Base-by-base conservation (phyloP, 2,888 invertebrate species). In the Epistrophella euchroma region DNA sequence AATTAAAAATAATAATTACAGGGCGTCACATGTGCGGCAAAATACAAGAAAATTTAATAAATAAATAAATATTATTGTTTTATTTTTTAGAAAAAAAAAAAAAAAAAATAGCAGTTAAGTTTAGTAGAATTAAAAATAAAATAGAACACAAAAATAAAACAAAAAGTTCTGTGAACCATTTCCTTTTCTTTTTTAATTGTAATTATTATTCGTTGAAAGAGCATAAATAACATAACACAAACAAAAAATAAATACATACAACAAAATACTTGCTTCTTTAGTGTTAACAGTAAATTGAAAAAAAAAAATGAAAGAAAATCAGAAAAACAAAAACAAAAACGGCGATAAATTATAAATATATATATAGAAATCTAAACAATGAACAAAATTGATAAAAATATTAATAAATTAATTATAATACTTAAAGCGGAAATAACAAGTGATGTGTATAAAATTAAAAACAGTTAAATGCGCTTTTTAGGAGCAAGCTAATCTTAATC, bases 311-410 rank as follows among this genome's bases (percentile, higher is more conserved):
- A n/a, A n/a, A n/a, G n/a, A n/a, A n/a, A n/a, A n/a, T n/a, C n/a
- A 25, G 4, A 25, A 25, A 56, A 56, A 72, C 71, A 37, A 52
- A 77, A 71, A 73, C 71, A 71, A 17, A n/a, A 60, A 60, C 60
- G 22, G 15, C 15, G 68, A 19, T 75, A 70, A 81, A 76, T 72
- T 64, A 76, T 60, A 60, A 56, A 60, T 43, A 62, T 50, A 64
- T 25, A 28, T 19, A 58, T 58, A 19, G 37, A 64, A 64, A 47
- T 28, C 32, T 35, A 73, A 82, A 87, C 88, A 88, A 88, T 88
- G 85, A 89, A 88, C 88, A 88, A 88, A 88, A 88, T 87, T 85
- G 22, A 37, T 84, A 81, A 77, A 81, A 77, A 80, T 52, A 79
- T 71, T 71, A 73, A 62, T 70, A 85, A 73, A 73, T 35, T 56